Conservation (phyloP, 2,888 invertebrate genomes). For the Drosophila merina region DNA sequence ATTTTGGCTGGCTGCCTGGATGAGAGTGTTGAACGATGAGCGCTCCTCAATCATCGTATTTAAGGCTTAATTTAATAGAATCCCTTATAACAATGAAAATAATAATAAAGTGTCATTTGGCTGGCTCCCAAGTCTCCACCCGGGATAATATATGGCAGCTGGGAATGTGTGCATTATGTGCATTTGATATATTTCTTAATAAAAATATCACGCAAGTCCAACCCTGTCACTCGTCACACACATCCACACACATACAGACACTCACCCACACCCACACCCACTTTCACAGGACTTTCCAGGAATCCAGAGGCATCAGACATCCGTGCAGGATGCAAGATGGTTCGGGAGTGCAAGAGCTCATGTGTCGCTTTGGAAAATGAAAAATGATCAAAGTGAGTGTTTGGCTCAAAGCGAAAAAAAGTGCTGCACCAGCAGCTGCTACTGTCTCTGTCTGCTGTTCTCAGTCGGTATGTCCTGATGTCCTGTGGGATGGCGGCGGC, state of each 20-base stretch:
- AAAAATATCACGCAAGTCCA: slow-evolving; percentile 68
- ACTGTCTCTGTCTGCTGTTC: slow-evolving; percentile 24
- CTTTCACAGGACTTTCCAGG: slow-evolving; percentile 9
- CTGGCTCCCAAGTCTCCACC: slow-evolving; percentile 35
- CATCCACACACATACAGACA: slow-evolving; percentile 12
- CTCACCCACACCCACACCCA: slow-evolving; percentile 7
- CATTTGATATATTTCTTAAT: slow-evolving; percentile 78
- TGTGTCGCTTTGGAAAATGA: slow-evolving; percentile 68
- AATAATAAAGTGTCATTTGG: slow-evolving; percentile 53
- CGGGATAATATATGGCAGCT: slow-evolving; percentile 34
- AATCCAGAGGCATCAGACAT: slow-evolving; percentile 29
- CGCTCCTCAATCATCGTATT: slow-evolving; percentile 31
- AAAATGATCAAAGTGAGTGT: slow-evolving; percentile 80
- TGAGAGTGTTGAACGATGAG: slow-evolving; percentile 20
- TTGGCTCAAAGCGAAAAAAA: slow-evolving; percentile 65
- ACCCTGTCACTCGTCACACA: slow-evolving; percentile 43
- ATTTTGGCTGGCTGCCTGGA: slow-evolving; percentile 7
- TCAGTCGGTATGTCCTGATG: slow-evolving; percentile 2
- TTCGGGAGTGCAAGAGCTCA: slow-evolving; percentile 34
- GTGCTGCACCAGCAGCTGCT: slow-evolving; percentile 55
- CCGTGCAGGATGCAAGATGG: slow-evolving; percentile 14
- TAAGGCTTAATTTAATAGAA: slow-evolving; percentile 40
- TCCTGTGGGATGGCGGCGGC: slow-evolving; percentile 38
- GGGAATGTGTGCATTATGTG: slow-evolving; percentile 64
- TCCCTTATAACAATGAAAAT: slow-evolving; percentile 42